Conservation (phyloP, 2,113 vertebrate genomes). For the Pygoscelis adeliae region DNA sequence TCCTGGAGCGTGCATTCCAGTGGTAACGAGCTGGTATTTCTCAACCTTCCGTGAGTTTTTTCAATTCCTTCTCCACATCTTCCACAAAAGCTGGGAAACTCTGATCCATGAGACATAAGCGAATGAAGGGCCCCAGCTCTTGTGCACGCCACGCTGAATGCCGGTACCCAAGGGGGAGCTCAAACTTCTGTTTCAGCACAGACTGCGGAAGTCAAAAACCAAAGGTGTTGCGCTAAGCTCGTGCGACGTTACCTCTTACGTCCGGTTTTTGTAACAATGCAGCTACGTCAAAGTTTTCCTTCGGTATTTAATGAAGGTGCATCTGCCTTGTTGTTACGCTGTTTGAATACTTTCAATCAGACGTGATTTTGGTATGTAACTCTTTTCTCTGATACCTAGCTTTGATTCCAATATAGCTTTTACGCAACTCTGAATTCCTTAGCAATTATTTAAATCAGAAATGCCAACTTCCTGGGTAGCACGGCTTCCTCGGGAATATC, state of each 20-base stretch:
- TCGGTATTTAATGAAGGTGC: fast-evolving
- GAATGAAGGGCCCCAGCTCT: slow-evolving; percentile 82
- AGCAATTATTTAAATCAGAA: neutral
- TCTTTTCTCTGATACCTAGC: no score
- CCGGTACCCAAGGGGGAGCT: slow-evolving; percentile 56
- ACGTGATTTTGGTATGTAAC: fast-evolving
- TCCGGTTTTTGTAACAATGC: no score
- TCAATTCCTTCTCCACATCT: slow-evolving; percentile 85
- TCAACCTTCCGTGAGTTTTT: slow-evolving; percentile 77
- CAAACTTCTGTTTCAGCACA: slow-evolving; percentile 67
- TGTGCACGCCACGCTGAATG: slow-evolving; percentile 53
- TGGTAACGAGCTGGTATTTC: neutral
- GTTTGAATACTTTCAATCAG: fast-evolving
- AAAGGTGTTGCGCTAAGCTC: neutral
- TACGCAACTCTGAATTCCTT: fast-evolving
- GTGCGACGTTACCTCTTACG: no score
- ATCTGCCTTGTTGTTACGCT: neutral
- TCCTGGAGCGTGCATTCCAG: neutral
- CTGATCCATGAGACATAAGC: slow-evolving; percentile 87
- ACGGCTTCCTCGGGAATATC: fast-evolving
- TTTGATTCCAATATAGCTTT: fast-evolving
- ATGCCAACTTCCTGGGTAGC: fast-evolving
- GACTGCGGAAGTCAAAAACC: slow-evolving; percentile 62
- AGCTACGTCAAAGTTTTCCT: neutral
- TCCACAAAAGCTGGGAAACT: slow-evolving; percentile 89